Percentiles rank a stretch among this genome's conserved stretches.
Evolutionary conservation across 2,113 vertebrate genomes (phyloP).

Genomic region (Gracilinanus agilis): DNA sequence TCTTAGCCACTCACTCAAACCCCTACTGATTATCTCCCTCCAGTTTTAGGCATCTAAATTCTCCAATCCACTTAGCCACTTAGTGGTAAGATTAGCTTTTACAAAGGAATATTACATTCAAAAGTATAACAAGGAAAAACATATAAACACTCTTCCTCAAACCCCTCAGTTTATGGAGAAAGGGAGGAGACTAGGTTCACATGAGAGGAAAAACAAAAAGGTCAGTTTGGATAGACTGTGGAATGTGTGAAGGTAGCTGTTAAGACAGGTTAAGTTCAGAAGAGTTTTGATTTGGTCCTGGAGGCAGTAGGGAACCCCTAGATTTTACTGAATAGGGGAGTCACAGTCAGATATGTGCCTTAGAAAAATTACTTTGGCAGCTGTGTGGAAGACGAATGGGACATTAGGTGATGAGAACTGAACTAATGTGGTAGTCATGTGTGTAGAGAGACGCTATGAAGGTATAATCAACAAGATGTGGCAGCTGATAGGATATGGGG

Average conservation of each 20-base stretch:
- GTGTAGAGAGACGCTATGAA: not conserved
- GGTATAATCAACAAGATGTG: not conserved
- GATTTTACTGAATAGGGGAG: not conserved
- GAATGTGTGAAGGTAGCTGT: not conserved
- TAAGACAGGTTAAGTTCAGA: not conserved
- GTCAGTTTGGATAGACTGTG: not conserved
- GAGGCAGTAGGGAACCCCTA: not conserved
- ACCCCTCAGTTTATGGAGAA: not conserved
- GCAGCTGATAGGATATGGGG: not conserved
- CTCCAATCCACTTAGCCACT: not conserved
- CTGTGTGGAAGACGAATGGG: not conserved
- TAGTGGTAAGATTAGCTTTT: not conserved
- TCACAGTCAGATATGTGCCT: not conserved
- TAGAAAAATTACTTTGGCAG: not conserved
- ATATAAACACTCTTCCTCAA: not conserved
- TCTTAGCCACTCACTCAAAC: too few species aligned
- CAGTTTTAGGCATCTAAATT: not conserved
- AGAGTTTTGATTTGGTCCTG: not conserved
- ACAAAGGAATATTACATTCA: not conserved
- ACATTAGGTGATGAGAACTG: not conserved
- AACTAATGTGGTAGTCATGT: not conserved
- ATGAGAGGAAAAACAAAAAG: not conserved
- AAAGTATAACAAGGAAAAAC: not conserved
- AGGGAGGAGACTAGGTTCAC: not conserved
- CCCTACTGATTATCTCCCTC: too few species aligned